These are phyloP conservation scores for Lasioglossum marginatum DNA, from an alignment of 2,888 invertebrate genomes.

Conservation along the genomic window DNA sequence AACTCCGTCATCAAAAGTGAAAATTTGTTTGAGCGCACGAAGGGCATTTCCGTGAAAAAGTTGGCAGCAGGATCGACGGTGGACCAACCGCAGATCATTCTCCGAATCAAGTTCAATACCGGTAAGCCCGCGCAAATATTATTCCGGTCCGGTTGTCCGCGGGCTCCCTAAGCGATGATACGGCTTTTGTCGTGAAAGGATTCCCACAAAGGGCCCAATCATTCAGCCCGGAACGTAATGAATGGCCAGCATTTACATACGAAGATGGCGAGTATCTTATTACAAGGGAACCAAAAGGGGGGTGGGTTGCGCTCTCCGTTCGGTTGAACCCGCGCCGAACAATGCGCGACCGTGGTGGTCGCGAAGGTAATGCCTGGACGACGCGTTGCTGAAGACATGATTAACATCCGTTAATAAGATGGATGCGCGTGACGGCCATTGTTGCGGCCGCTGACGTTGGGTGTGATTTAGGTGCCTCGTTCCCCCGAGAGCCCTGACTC, in stretches of 20 bases:
- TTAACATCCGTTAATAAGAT: constrained; percentile 85
- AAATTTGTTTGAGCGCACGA: no score
- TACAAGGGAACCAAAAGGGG: constrained; percentile 75
- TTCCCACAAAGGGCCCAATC: constrained; percentile 83
- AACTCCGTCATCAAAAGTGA: no score
- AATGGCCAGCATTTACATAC: constrained; percentile 84
- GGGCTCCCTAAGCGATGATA: constrained; percentile 73
- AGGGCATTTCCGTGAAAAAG: background rate
- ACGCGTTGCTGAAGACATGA: constrained; percentile 84
- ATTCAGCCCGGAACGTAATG: constrained; percentile 83
- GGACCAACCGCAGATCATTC: constrained; percentile 36
- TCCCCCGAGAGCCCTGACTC: constrained; percentile 25
- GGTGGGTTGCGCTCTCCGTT: constrained; percentile 72
- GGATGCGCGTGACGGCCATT: constrained; percentile 83
- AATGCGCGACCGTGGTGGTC: constrained; percentile 84
- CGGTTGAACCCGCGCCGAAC: constrained; percentile 77
- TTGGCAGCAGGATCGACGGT: background rate
- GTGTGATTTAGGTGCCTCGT: constrained; percentile 76
- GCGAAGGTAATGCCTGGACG: constrained; percentile 80
- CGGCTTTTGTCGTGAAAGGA: constrained; percentile 80
- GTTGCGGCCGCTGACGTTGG: constrained; percentile 77
- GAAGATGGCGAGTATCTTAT: constrained; percentile 85
- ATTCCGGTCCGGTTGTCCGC: constrained; percentile 59
- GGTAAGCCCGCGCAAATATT: constrained; percentile 66
- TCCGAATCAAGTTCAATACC: constrained; percentile 46